Base-by-base conservation (phyloP, 2,113 vertebrate genomes). In the Psophia crepitans region DNA sequence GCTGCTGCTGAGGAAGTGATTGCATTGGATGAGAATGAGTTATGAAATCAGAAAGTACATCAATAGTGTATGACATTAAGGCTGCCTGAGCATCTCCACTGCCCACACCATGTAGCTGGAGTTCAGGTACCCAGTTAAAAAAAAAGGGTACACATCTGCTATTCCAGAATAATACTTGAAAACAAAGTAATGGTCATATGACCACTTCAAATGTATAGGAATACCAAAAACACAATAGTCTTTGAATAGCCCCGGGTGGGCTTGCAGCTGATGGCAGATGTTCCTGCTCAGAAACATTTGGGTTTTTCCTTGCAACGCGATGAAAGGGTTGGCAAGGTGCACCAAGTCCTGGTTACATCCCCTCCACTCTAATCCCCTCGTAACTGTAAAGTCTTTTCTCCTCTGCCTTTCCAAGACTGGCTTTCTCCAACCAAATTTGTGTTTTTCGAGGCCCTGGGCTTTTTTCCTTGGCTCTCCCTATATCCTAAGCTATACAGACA, bases 331-430 rank as follows among this genome's bases (percentile, higher is more conserved):
- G 53, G 15, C 43, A 14, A 91, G 21, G 11, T 65, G 14, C 18
- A 71, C 15, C 18, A 22, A 8, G 49, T 85, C n/a, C 44, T 8
- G 1, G 7, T 49, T 77, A 46, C 9, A 26, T 5, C 5, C 12
- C 20, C 30, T 90, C 70, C 1, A 5, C 23, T 37, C 39, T 26
- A 49, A 13, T 21, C 8, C 5, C 3, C 4, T 57, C 0, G 0
- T 39, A 63, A 60, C 53, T 73, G 60, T 21, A 46, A 66, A 28
- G 14, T 28, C 8, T 85, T 32, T 93, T 84, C 46, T 89, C 30
- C 26, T 18, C 11, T 63, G 10, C 19, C n/a, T 86, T 85, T 71
- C 43, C n/a, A 64, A 87, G 84, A n/a, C 10, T 51, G 49, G 3
- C 21, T 73, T 75, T 81, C 28, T 73, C 13, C n/a, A 71, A 81